phyloP scores from a whole-genome alignment of 92 coral and sea anemone species.

The Muricea muricata region DNA sequence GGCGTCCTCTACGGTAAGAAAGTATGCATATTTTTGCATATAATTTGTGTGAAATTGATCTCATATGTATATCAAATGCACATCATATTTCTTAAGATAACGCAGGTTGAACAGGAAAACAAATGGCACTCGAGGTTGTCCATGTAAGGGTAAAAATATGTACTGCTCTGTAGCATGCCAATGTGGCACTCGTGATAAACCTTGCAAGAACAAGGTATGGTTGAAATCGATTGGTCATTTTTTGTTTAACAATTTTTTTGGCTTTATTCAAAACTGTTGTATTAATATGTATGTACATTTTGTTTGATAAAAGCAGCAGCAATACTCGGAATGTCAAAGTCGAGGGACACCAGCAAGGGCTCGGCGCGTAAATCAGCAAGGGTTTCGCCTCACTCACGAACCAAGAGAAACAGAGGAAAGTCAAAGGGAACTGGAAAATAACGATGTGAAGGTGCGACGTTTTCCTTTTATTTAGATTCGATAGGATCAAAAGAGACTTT shows the following conservation, averaged over 20 bases:
- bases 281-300: too few species aligned
- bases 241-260: neutral
- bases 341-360: constrained; percentile 1
- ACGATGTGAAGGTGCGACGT: neutral
- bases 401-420: constrained; percentile 17
- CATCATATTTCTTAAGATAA: too few species aligned
- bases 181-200: too few species aligned
- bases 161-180: constrained; percentile 8
- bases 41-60: too few species aligned
- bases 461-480: neutral
- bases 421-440: neutral
- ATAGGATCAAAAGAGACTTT: neutral
- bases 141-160: too few species aligned
- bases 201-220: too few species aligned
- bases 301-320: too few species aligned
- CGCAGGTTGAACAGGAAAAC: too few species aligned
- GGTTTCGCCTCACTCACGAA: constrained; percentile 10
- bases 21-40: too few species aligned
- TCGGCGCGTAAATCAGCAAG: neutral
- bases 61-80: too few species aligned
- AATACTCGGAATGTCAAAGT: neutral
- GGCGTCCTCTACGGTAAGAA: too few species aligned
- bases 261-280: neutral
- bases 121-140: too few species aligned
- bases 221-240: neutral